Evolutionary conservation across 1,140 invertebrate genomes (phyloP), one percentile per base, ranked within the genome.

Genomic region (Polyergus mexicanus): DNA sequence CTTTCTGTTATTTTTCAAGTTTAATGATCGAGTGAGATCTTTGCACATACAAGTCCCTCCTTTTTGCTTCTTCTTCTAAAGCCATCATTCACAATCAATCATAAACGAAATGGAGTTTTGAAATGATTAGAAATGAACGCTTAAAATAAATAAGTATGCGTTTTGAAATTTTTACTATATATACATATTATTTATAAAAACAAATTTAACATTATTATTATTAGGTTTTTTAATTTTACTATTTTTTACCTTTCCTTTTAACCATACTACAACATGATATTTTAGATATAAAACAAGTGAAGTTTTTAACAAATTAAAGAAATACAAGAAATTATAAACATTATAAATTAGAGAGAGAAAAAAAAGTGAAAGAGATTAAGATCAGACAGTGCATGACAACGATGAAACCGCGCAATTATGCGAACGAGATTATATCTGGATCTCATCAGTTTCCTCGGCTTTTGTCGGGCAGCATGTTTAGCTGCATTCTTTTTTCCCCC

Each of bases 391-490:
- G n/a, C n/a, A n/a, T n/a, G 41, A 69, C 4, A 28, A 56, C 47
- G 47, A 13, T 54, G 6, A 41, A 41, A 56, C 22, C n/a, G 32
- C 63, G 44, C 44, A n/a, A 56, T 80, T 68, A 56, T 28, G 35
- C n/a, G 32, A 54, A 68, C 22, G 22, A 35, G 13, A 56, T 69
- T 65, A 56, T 22, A 0, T 56, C n/a, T 16, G 16, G 47, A 51
- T 51, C 4, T 69, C 22, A 22, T 47, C 6, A 51, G 13, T 69
- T 56, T 71, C 6, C n/a, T 69, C n/a, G 32, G 28, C 65, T 54
- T 69, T 68, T n/a, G 25, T 71, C 35, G 65, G 16, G 8, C 16
- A 32, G 22, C 77, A 51, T 78, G 25, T 85, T 88, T 88, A 58
- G 74, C 60, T 58, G 16, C 65, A 28, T 19, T 7, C 19, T 4